Evolutionary conservation across 2,113 vertebrate species (phyloP).

Genomic region (Hemichromis elongatus): DNA sequence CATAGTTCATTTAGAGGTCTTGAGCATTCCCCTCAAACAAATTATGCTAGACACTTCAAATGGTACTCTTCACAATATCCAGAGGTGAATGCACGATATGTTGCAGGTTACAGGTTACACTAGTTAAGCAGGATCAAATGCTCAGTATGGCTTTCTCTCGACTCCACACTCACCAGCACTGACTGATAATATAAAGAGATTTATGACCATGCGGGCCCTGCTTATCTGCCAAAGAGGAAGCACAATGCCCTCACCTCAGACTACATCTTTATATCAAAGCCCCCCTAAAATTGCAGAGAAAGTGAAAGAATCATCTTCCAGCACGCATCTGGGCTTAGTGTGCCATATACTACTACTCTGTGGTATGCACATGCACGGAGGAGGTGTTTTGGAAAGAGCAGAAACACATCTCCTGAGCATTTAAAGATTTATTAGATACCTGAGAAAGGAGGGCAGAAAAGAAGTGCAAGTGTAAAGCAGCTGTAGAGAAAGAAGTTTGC

Average conservation of each 20-base stretch:
- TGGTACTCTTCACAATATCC: background rate
- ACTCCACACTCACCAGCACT: background rate
- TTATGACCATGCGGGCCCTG: background rate
- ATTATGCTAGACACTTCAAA: background rate
- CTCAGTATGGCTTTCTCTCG: background rate
- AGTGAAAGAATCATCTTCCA: background rate
- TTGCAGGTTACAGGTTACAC: background rate
- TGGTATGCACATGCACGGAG: background rate
- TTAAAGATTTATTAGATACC: slow-evolving; percentile 15
- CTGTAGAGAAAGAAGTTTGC: background rate
- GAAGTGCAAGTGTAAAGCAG: background rate
- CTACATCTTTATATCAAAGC: background rate
- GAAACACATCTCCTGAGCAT: background rate
- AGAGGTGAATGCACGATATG: background rate
- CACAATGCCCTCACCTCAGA: background rate
- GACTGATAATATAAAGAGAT: background rate
- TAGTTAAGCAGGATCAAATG: background rate
- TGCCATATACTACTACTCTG: background rate
- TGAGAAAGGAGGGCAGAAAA: background rate
- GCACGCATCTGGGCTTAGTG: background rate
- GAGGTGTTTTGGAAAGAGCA: background rate
- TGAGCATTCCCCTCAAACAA: background rate
- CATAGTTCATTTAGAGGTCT: background rate
- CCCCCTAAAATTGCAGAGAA: background rate
- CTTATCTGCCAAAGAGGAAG: background rate